Evolutionary conservation across 2,113 vertebrate species (phyloP).

Genomic region (Delphinapterus leucas): DNA sequence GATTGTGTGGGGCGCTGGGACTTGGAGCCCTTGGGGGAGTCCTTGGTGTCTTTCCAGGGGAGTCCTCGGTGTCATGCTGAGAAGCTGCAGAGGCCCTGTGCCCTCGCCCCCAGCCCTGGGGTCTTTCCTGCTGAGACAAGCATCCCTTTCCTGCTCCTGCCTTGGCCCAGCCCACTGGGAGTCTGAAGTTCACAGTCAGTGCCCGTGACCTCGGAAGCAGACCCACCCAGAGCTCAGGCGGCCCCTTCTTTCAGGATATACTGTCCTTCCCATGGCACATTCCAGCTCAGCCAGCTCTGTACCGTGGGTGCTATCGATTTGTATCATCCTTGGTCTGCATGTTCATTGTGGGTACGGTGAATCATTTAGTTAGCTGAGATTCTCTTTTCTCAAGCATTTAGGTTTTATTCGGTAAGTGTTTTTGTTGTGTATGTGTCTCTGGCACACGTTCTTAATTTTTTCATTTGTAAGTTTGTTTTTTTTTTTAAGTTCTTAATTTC

Average conservation of each 20-base stretch:
- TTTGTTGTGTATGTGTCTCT: neutral
- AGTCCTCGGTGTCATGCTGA: neutral
- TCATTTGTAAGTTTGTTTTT: neutral
- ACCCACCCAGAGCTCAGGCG: no score
- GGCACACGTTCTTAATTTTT: neutral
- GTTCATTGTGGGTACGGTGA: neutral
- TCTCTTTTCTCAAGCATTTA: neutral
- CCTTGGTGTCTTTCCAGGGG: neutral
- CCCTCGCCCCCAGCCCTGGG: neutral
- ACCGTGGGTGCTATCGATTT: rapidly evolving
- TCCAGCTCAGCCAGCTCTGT: neutral
- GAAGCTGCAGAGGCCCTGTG: neutral
- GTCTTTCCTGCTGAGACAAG: neutral
- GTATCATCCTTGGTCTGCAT: no score
- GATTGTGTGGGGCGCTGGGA: no score
- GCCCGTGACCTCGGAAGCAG: neutral
- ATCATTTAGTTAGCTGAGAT: neutral
- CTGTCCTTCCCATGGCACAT: neutral
- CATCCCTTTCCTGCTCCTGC: neutral
- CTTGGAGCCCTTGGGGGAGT: no score
- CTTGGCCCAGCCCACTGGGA: neutral
- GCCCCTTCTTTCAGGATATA: neutral
- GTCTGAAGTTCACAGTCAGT: rapidly evolving
- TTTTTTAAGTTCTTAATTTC: neutral
- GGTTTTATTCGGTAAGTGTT: neutral